Evolutionary conservation across 2,797 vertebrate genomes (phyloP), one percentile per base, ranked within the genome.

Genomic region (Chiroxiphia lanceolata): DNA sequence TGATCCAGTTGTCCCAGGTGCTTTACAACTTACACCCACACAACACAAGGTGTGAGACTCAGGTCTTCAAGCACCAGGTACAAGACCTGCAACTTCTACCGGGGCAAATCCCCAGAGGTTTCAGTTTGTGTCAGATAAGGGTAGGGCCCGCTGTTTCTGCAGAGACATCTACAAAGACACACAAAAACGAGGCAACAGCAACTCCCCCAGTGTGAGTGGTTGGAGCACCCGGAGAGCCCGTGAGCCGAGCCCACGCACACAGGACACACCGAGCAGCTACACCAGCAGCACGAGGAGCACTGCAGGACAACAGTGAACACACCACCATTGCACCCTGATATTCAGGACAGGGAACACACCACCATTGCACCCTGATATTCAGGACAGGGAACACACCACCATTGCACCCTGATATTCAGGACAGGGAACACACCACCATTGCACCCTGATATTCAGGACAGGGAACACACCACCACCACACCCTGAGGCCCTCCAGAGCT

Each of bases 11-110:
- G 63, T 79, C 70, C 74, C 54, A 82, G 67, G 50, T 33, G 54
- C 82, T 95, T 76, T 63, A 80, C 38, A 63, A 11, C 47, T 75
- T 19, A 56, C 2, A 81, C 31, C 61, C 53, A 27, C 65, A 11
- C 25, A 74, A 20, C 1, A 2, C 38, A 45, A 53, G 38, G 38
- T 10, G 16, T 4, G 38, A 51, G 57, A 59, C 33, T 57, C 64
- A 1, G 13, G 20, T 42, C 34, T 80, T 34, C 1, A 15, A 75
- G 75, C 45, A 29, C 25, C 40, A 69, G 19, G 17, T 31, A 54
- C 40, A 15, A 90, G 70, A 81, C 5, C 59, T 0, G 0, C 0
- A 0, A 51, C 47, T 70, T 59, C 78, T 56, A 23, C 65, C 3
- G 3, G 11, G 21, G 9, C 54, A 33, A 40, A 56, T 34, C 40